Percentiles rank a stretch among this genome's conserved stretches.
These are phyloP conservation scores for Orgyia antiqua DNA, from an alignment of 2,888 invertebrate species.

Conservation along the genomic window DNA sequence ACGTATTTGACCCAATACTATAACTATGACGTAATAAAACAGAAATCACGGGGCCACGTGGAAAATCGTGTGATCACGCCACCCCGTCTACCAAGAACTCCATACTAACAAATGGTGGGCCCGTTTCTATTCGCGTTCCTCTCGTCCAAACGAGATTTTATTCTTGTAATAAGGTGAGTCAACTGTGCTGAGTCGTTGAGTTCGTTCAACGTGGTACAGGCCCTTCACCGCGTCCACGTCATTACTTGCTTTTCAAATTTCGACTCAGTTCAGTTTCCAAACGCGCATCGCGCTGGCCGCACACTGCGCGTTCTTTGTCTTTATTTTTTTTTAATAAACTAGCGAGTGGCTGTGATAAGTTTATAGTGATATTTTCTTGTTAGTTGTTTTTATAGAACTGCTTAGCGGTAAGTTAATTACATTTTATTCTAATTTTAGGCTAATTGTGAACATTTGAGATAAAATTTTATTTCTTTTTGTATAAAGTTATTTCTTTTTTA, in stretches of 20 bases:
- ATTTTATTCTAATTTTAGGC: too few relatives aligned
- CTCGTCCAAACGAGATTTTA: conserved; percentile 6
- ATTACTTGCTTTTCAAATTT: conserved; percentile 15
- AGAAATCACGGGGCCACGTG: conserved; percentile 20
- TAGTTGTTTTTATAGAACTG: conserved; percentile 24
- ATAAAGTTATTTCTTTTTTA: too few relatives aligned
- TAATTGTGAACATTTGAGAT: too few relatives aligned
- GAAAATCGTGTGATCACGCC: conserved; percentile 24
- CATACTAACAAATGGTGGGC: conserved; percentile 9
- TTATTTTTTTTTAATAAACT: conserved; percentile 23
- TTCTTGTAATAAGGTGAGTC: conserved; percentile 4
- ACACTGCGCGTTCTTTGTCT: conserved; percentile 28
- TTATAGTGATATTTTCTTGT: conserved; percentile 46
- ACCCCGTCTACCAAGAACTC: conserved; percentile 19
- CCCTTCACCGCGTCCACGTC: conserved; percentile 30
- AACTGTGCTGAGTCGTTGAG: conserved; percentile 15
- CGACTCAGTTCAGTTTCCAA: conserved; percentile 44
- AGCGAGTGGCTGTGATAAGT: conserved; percentile 50
- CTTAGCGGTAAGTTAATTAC: conserved; percentile 34
- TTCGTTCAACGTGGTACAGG: conserved; percentile 25
- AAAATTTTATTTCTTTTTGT: too few relatives aligned
- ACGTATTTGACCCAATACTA: conserved; percentile 12
- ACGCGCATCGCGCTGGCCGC: conserved; percentile 43
- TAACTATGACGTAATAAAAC: conserved; percentile 10
- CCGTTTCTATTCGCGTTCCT: conserved; percentile 11